These are phyloP conservation scores for Myanophis thanlyinensis DNA, from an alignment of 2,113 vertebrate species.

Conservation along the genomic window DNA sequence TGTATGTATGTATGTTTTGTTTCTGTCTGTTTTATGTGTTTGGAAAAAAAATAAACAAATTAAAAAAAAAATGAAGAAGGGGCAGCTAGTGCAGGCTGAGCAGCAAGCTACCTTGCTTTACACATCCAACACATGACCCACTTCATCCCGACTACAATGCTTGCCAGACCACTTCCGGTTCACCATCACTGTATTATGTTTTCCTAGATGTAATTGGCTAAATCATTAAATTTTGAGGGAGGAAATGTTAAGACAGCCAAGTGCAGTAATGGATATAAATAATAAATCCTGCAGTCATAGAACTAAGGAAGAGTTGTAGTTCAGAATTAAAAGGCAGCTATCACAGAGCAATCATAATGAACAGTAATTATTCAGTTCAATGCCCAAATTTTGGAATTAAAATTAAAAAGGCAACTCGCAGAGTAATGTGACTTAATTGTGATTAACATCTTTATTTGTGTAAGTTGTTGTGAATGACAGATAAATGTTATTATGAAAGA, in stretches of 20 bases:
- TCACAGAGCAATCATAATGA: background rate
- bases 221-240: constrained; percentile 19
- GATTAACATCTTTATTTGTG: background rate
- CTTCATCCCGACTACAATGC: too few species aligned
- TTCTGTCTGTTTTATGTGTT: too few species aligned
- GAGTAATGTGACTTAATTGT: background rate
- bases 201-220: constrained; percentile 14
- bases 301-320: background rate
- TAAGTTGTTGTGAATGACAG: background rate
- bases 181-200: too few species aligned
- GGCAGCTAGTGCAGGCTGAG: too few species aligned
- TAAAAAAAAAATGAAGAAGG: too few species aligned
- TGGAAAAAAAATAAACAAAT: too few species aligned
- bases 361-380: background rate
- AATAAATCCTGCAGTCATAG: background rate
- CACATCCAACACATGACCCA: too few species aligned
- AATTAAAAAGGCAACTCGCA: background rate
- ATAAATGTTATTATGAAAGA: background rate
- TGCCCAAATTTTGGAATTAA: background rate
- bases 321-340: background rate
- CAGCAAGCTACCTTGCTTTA: too few species aligned
- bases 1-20: too few species aligned
- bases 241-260: constrained; percentile 19
- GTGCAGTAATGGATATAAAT: background rate
- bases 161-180: too few species aligned